phyloP scores from a whole-genome alignment of 2,888 invertebrate genomes.

The Lagria hirta region DNA sequence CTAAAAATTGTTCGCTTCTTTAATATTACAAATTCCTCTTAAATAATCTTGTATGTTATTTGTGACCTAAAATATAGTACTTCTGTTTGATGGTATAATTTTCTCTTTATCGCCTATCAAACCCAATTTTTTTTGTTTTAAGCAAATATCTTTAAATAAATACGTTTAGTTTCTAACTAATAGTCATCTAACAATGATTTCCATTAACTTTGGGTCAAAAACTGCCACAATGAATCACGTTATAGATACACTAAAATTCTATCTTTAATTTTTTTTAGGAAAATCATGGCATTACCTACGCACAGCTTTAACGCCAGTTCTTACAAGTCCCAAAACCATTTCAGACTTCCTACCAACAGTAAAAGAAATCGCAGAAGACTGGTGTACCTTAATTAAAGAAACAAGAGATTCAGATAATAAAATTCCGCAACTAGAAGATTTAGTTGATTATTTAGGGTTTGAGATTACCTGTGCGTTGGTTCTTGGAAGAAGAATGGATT shows the following conservation, averaged over 20 bases:
- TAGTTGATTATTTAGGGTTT: constrained; percentile 76
- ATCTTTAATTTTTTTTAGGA: constrained; percentile 62
- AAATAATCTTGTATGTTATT: no score
- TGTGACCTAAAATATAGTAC: no score
- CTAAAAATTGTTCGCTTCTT: no score
- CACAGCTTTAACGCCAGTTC: constrained; percentile 69
- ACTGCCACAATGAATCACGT: no score
- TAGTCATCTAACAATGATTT: neutral
- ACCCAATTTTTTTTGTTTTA: no score
- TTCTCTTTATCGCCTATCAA: no score
- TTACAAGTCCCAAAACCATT: constrained; percentile 76
- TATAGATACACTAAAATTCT: no score
- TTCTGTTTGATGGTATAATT: no score
- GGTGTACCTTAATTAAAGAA: constrained; percentile 65
- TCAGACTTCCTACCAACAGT: constrained; percentile 73
- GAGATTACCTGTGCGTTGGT: constrained; percentile 81
- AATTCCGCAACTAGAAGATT: constrained; percentile 67
- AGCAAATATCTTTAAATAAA: no score
- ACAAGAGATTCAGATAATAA: constrained; percentile 56
- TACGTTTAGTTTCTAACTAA: neutral
- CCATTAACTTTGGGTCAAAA: no score
- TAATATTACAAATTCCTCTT: no score
- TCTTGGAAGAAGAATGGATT: constrained; percentile 77
- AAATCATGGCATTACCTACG: constrained; percentile 76
- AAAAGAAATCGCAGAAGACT: constrained; percentile 76